phyloP scores from a whole-genome alignment of 2,797 vertebrate genomes.

The Notolepis coatsorum region DNA sequence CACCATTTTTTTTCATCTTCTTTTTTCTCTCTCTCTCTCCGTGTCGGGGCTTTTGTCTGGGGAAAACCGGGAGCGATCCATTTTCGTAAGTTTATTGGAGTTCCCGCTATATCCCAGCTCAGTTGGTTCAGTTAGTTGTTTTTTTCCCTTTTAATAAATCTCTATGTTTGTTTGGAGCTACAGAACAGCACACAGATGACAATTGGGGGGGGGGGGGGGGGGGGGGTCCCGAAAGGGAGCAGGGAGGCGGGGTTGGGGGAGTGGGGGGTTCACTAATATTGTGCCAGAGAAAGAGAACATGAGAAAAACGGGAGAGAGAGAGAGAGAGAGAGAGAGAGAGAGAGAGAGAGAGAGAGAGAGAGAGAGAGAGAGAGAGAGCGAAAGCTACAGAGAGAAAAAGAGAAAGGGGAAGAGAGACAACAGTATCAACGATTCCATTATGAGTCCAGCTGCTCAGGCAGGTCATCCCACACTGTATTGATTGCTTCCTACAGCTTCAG shows the following conservation, averaged over 20 bases:
- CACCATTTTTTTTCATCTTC: constrained; percentile 47
- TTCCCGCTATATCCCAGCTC: constrained; percentile 66
- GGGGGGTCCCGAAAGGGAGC: constrained; percentile 60
- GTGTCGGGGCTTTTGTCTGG: constrained; percentile 62
- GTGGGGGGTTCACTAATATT: constrained; percentile 69
- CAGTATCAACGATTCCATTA: constrained; percentile 12
- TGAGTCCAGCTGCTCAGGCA: constrained; percentile 60
- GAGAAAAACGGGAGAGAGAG: constrained; percentile 34
- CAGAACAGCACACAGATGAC: constrained; percentile 81
- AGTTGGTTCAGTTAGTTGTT: constrained; percentile 59
- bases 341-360: constrained; percentile 15
- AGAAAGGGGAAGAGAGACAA: background rate
- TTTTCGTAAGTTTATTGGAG: constrained; percentile 58
- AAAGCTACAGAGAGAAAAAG: too few relatives aligned
- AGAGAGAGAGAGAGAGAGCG: constrained; percentile 33
- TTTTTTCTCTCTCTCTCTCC: constrained; percentile 76
- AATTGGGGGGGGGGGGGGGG: constrained; percentile 35
- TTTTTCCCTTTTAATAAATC: constrained; percentile 57
- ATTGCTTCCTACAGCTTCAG: constrained; percentile 68
- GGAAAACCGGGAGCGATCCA: constrained; percentile 69
- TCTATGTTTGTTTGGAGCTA: constrained; percentile 80
- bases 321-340: constrained; percentile 17
- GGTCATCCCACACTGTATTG: constrained; percentile 58
- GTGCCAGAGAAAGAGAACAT: constrained; percentile 70
- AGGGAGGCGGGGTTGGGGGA: too few relatives aligned